These are phyloP conservation scores for Lycopodina hypogea DNA, from an alignment of 37 sponge, comb jelly and placozoan genomes.

Conservation along the genomic window DNA sequence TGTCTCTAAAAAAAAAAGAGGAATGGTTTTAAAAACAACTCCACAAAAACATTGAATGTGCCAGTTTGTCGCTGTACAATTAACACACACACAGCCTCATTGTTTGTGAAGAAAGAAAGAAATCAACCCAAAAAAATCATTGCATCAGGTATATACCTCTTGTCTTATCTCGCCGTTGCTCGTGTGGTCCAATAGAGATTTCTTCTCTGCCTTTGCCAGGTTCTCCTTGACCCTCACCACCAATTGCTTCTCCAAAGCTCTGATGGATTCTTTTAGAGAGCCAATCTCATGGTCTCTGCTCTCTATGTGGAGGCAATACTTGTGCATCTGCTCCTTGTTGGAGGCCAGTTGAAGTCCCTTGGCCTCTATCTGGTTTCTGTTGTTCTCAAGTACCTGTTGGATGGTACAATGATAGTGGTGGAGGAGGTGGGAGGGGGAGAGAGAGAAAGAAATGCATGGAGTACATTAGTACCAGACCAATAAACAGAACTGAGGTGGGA, in stretches of 20 bases:
- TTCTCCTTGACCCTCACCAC: conserved; percentile 6
- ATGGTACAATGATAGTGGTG: neutral
- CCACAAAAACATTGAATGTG: too few relatives aligned
- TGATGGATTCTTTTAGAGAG: conserved; percentile 15
- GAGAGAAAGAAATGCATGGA: neutral
- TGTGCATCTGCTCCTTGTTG: conserved; percentile 35
- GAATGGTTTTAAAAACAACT: too few relatives aligned
- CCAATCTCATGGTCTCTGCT: conserved; percentile 12
- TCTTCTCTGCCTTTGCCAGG: conserved; percentile 2
- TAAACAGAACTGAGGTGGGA: neutral
- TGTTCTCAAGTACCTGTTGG: conserved; percentile 35
- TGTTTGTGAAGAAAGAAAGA: too few relatives aligned
- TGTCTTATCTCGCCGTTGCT: neutral
- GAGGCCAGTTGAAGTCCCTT: conserved; percentile 32
- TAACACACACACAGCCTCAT: too few relatives aligned
- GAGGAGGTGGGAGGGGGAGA: neutral
- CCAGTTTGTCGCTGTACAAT: too few relatives aligned
- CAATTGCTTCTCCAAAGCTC: conserved; percentile 36
- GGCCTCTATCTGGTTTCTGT: conserved; percentile 36
- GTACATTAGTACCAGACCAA: neutral
- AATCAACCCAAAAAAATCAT: too few relatives aligned
- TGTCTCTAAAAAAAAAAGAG: too few relatives aligned
- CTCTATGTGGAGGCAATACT: conserved; percentile 3
- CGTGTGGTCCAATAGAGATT: neutral
- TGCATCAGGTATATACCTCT: too few relatives aligned